phyloP scores from a whole-genome alignment of 2,888 invertebrate genomes.

The Ethmia dodecea region DNA sequence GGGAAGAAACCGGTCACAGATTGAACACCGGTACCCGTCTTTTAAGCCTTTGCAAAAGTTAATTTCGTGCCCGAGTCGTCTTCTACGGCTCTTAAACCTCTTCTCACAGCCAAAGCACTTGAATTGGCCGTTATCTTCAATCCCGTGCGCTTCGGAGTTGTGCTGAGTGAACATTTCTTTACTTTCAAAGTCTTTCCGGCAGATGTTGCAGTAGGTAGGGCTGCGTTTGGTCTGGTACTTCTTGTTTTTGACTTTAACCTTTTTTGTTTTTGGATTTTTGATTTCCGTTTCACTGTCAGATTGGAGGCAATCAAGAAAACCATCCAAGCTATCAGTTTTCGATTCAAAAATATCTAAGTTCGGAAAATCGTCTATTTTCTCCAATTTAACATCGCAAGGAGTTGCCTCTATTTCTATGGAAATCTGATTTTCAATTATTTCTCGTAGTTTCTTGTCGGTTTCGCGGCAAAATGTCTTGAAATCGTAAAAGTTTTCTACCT shows the following conservation, averaged over 20 bases:
- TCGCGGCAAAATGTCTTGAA: slow-evolving; percentile 50
- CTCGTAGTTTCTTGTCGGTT: slow-evolving; percentile 36
- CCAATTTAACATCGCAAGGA: slow-evolving; percentile 17
- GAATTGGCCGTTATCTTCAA: slow-evolving; percentile 37
- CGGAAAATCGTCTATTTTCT: slow-evolving; percentile 15
- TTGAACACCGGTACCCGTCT: slow-evolving; percentile 53
- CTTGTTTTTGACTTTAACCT: slow-evolving; percentile 23
- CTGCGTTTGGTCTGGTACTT: slow-evolving; percentile 32
- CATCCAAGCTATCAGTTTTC: slow-evolving; percentile 12
- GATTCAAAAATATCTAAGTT: slow-evolving; percentile 9
- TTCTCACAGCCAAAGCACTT: slow-evolving; percentile 63
- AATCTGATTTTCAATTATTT: slow-evolving; percentile 25
- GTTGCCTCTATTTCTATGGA: neutral
- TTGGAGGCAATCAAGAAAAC: slow-evolving; percentile 19
- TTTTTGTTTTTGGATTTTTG: no score
- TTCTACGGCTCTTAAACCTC: slow-evolving; percentile 42
- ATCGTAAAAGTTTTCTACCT: slow-evolving; percentile 43
- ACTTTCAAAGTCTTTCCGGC: slow-evolving; percentile 39
- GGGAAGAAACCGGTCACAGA: slow-evolving; percentile 46
- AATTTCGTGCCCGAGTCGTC: slow-evolving; percentile 44
- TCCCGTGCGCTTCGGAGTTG: slow-evolving; percentile 44
- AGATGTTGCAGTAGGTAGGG: slow-evolving; percentile 48
- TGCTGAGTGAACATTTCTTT: slow-evolving; percentile 33
- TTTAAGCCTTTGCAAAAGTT: slow-evolving; percentile 53
- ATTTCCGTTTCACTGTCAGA: slow-evolving; percentile 13